phyloP scores from a whole-genome alignment of 2,797 vertebrate genomes.

The Eremophila alpestris region DNA sequence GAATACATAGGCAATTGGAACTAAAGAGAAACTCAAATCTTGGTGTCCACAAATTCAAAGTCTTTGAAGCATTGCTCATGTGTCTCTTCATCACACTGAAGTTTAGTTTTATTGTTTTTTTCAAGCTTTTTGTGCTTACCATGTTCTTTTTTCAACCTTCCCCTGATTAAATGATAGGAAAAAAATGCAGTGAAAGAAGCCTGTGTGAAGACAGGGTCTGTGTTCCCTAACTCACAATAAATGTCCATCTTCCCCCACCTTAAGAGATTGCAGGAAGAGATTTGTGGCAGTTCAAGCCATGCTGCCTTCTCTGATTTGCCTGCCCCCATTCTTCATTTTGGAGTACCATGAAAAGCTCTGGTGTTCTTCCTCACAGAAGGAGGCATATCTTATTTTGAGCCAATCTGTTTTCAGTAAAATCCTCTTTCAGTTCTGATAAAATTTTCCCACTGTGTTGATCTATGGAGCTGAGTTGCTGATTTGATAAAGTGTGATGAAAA shows the following conservation, averaged over 20 bases:
- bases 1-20: not conserved
- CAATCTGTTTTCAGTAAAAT: constrained; percentile 3
- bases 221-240: not conserved
- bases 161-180: not conserved
- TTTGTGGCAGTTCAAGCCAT: not conserved
- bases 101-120: not conserved
- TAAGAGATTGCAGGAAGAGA: not conserved
- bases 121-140: not conserved
- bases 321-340: not conserved
- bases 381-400: not conserved
- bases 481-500: constrained; percentile 64
- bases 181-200: not conserved
- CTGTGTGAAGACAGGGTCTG: not conserved
- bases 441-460: not conserved
- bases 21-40: not conserved
- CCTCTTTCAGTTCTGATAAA: not conserved
- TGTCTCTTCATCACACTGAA: not conserved
- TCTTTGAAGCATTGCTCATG: not conserved
- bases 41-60: not conserved
- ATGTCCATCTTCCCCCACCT: rapidly evolving
- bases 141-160: not conserved
- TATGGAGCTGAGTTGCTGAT: constrained; percentile 25
- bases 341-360: not conserved
- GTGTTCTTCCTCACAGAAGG: not conserved
- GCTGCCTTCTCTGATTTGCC: not conserved